phyloP scores from a whole-genome alignment of 1,140 invertebrate genomes.

The Leptonema lineaticorne region DNA sequence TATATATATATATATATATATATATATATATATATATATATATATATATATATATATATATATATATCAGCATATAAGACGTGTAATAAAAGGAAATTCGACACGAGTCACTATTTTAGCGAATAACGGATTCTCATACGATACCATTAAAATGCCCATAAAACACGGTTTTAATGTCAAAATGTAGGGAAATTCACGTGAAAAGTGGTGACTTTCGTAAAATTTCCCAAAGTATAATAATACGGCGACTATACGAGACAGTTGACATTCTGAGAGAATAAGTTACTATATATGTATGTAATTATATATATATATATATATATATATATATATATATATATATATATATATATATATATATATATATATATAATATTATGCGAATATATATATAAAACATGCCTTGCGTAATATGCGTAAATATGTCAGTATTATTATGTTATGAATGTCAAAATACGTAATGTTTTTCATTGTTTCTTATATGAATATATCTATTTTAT shows the following conservation, averaged over 20 bases:
- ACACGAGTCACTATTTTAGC: neutral
- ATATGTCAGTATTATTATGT: too few species aligned
- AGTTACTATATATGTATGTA: neutral
- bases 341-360: conserved; percentile 14
- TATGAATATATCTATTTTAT: too few species aligned
- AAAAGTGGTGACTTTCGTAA: neutral
- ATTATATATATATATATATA: conserved; percentile 9
- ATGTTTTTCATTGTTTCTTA: too few species aligned
- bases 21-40: too few species aligned
- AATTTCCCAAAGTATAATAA: too few species aligned
- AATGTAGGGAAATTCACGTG: neutral
- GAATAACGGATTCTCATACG: neutral
- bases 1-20: too few species aligned
- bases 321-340: conserved; percentile 14
- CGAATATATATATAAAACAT: neutral
- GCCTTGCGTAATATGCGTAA: too few species aligned
- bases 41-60: too few species aligned
- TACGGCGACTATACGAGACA: too few species aligned
- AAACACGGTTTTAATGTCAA: neutral
- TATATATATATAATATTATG: neutral
- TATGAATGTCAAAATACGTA: too few species aligned
- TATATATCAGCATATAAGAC: too few species aligned
- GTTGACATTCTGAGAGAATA: neutral
- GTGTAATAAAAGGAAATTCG: too few species aligned
- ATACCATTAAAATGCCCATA: neutral